Evolutionary conservation across 2,888 invertebrate species (phyloP).

Genomic region (Gastrophysa polygoni): DNA sequence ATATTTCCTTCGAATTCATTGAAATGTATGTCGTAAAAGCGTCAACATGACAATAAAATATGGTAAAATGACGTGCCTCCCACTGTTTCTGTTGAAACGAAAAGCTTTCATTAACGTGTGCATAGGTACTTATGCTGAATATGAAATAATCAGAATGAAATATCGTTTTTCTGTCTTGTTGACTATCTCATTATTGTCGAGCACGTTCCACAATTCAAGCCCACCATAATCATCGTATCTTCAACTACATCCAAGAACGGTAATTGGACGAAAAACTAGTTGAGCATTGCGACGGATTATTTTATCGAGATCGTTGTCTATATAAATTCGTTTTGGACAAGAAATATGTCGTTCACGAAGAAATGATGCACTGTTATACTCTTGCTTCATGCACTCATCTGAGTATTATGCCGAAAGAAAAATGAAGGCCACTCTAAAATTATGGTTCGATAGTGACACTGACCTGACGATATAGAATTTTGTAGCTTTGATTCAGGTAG

Average conservation of each 20-base stretch:
- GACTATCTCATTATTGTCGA: background rate
- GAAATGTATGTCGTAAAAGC: background rate
- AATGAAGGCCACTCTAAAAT: too few relatives aligned
- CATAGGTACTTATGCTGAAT: background rate
- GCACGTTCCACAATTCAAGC: constrained; percentile 5
- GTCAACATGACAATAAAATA: background rate
- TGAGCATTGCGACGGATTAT: background rate
- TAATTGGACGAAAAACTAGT: constrained; percentile 10
- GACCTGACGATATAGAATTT: too few relatives aligned
- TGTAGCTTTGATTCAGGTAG: too few relatives aligned
- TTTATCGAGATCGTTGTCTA: background rate
- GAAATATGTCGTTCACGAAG: too few relatives aligned
- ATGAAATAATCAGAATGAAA: background rate
- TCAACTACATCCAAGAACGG: background rate
- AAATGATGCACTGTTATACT: too few relatives aligned
- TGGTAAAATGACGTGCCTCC: background rate
- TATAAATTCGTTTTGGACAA: too few relatives aligned
- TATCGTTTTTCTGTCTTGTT: background rate
- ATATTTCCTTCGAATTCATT: background rate
- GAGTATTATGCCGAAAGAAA: too few relatives aligned
- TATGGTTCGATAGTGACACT: too few relatives aligned
- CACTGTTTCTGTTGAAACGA: background rate
- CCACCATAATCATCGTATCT: background rate
- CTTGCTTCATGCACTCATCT: too few relatives aligned
- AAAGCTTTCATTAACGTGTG: background rate